Evolutionary conservation across 2,888 invertebrate species (phyloP).

Genomic region (Pandemis cinnamomeana): DNA sequence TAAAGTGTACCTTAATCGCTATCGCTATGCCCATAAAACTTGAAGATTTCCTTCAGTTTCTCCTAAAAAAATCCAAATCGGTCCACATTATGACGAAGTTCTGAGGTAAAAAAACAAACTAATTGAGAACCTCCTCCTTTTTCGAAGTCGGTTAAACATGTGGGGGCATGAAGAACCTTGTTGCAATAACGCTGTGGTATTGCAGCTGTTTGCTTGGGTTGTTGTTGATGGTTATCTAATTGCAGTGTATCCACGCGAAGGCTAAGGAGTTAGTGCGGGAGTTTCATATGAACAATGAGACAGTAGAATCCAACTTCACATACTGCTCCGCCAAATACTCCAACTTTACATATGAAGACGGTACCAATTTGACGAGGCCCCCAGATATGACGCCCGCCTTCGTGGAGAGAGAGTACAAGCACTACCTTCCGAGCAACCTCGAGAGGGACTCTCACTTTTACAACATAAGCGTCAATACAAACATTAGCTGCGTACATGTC

Average conservation of each 20-base stretch:
- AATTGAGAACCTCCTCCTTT: too few species aligned
- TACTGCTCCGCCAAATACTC: constrained; percentile 95
- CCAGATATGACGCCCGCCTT: constrained; percentile 56
- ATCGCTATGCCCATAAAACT: too few species aligned
- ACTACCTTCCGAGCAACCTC: constrained; percentile 85
- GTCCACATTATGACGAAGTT: too few species aligned
- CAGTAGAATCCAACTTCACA: constrained; percentile 71
- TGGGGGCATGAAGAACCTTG: background rate
- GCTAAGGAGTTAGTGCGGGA: constrained; percentile 89
- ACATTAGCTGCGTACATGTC: constrained; percentile 94
- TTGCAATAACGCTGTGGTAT: background rate
- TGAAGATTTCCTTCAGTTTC: too few species aligned
- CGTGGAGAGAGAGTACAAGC: constrained; percentile 68
- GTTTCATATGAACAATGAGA: constrained; percentile 79
- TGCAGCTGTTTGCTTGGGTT: background rate
- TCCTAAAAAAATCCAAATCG: too few species aligned
- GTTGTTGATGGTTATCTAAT: constrained; percentile 44
- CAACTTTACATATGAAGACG: constrained; percentile 51
- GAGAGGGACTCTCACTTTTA: constrained; percentile 93
- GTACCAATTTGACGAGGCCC: background rate
- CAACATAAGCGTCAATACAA: constrained; percentile 91
- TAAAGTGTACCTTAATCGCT: too few species aligned
- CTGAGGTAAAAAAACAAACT: too few species aligned
- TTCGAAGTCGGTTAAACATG: too few species aligned
- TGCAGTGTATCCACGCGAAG: constrained; percentile 89